Conservation (phyloP, 1,140 invertebrate species). For the Caenorhabditis tropicalis region DNA sequence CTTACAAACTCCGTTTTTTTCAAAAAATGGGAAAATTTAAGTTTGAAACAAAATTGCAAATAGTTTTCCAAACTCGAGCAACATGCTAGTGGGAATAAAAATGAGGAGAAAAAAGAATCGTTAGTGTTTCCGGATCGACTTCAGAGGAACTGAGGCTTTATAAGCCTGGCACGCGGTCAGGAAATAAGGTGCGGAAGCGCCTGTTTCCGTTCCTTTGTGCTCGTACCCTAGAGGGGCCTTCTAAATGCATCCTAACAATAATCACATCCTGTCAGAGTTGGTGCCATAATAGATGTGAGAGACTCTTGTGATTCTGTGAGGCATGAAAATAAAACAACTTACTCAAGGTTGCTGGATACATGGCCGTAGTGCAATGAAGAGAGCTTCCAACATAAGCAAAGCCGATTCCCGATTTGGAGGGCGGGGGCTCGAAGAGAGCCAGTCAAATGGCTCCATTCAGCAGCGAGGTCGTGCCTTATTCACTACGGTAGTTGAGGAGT, state of each 20-base stretch:
- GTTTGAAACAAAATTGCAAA: background rate
- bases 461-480: background rate
- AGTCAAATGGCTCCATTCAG: slow-evolving; percentile 17
- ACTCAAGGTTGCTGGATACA: slow-evolving; percentile 36
- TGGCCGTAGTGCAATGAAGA: slow-evolving; percentile 33
- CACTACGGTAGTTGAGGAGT: slow-evolving; percentile 35
- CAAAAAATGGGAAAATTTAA: background rate
- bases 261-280: slow-evolving; percentile 35
- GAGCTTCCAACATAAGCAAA: background rate
- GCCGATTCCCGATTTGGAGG: background rate
- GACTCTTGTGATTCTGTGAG: background rate
- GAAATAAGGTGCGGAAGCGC: slow-evolving; percentile 42
- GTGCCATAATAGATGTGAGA: slow-evolving; percentile 20
- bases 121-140: slow-evolving; percentile 42
- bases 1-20: no score
- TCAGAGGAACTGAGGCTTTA: slow-evolving; percentile 35
- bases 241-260: slow-evolving; percentile 40
- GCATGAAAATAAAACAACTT: slow-evolving; percentile 30
- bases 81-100: background rate
- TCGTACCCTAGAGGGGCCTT: slow-evolving; percentile 11
- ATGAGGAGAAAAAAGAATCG: slow-evolving; percentile 3
- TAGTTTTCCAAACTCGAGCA: background rate
- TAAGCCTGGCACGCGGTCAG: background rate
- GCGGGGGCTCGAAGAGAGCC: background rate
- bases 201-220: slow-evolving; percentile 44